Base-by-base conservation (phyloP, 2,888 invertebrate genomes). In the Vesta saturnalis region DNA sequence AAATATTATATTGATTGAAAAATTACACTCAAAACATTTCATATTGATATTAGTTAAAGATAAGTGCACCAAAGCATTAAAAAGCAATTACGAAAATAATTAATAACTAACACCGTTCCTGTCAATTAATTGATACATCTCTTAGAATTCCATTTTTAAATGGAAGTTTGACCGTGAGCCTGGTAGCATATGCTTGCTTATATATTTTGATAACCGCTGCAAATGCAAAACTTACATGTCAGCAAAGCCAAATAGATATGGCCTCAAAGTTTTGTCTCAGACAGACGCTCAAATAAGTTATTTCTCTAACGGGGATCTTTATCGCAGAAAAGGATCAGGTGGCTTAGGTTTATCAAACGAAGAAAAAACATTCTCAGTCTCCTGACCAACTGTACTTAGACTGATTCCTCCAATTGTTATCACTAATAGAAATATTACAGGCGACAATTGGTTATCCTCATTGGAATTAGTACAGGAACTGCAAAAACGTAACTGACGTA, bases 361-460 rank as follows among this genome's bases (percentile, higher is more conserved):
- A 52, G 75, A 77, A 70, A 76, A 73, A 71, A 77, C 77, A 66
- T 70, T 76, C 4, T 59, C 63, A 16, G 75, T 75, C 56, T 78
- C 80, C 39, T 78, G 77, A 1, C 79, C 80, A 54, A 66, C 75
- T 15, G 76, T 79, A 12, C 52, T 80, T 64, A 68, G 76, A 15
- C 60, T 80, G 6, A 58, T 70, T 19, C 74, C 78, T 68, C 73
- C 75, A 52, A 66, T 80, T 64, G 56, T 71, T 60, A 70, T 75
- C 15, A 77, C 74, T 8, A 78, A 79, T 54, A 64, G 76, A 23
- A 79, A 79, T n/a, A n/a, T n/a, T n/a, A n/a, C n/a, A n/a, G n/a
- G n/a, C n/a, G n/a, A n/a, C n/a, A n/a, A n/a, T n/a, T 69, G 79
- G 77, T 79, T 79, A 72, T 70, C 75, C 15, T 78, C 78, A 3